phyloP scores from a whole-genome alignment of 2,888 invertebrate species.

The Chirona hameri region DNA sequence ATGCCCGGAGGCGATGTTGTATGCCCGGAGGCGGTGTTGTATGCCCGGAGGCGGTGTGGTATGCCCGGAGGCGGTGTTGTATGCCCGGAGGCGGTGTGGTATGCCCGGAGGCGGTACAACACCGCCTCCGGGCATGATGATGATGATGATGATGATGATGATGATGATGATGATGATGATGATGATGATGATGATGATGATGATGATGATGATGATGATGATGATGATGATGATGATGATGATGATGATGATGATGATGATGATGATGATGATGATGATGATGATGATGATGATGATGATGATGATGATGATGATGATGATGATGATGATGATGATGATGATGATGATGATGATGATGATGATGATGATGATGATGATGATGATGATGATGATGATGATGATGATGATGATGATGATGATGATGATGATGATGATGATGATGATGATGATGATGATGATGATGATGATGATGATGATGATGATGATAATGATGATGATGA shows the following conservation, averaged over 20 bases:
- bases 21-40: no score
- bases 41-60: no score
- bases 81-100: no score
- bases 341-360: conserved; percentile 22
- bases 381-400: conserved; percentile 22
- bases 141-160: conserved; percentile 22
- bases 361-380: conserved; percentile 22
- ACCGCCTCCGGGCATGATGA: no score
- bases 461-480: no score
- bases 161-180: conserved; percentile 22
- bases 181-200: conserved; percentile 22
- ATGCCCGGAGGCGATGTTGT: no score
- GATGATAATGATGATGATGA: no score
- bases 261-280: conserved; percentile 22
- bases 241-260: conserved; percentile 22
- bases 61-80: no score
- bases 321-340: conserved; percentile 22
- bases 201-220: conserved; percentile 22
- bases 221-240: conserved; percentile 22
- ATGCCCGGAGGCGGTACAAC: no score
- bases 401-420: conserved; percentile 22
- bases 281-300: conserved; percentile 22
- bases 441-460: conserved; percentile 22
- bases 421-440: conserved; percentile 22
- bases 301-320: conserved; percentile 22